These are phyloP conservation scores for Choloepus hoffmanni DNA, from an alignment of 2,113 vertebrate genomes.

Conservation along the genomic window DNA sequence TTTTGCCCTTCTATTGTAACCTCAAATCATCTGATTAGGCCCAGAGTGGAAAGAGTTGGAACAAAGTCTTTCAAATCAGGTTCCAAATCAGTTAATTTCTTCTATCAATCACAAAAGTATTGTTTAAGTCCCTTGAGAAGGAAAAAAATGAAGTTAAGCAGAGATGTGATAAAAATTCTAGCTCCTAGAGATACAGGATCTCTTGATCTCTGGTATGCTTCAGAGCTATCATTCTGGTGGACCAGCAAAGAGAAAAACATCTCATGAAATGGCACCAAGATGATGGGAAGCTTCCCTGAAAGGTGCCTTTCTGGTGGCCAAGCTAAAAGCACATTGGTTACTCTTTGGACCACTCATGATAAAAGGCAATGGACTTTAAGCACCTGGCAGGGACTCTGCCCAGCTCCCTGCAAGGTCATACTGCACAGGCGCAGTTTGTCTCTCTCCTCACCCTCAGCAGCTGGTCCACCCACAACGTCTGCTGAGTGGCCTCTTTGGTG, in stretches of 20 bases:
- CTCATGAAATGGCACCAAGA: background rate
- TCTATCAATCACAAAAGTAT: background rate
- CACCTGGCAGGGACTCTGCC: background rate
- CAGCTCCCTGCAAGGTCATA: background rate
- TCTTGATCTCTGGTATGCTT: background rate
- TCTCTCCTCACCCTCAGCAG: no score
- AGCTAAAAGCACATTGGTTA: background rate
- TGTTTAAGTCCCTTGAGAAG: background rate
- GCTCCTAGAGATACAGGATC: background rate
- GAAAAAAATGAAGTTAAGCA: background rate
- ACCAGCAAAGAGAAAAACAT: background rate
- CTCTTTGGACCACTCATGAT: background rate
- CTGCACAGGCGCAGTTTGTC: background rate
- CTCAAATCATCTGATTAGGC: background rate
- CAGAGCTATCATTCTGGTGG: background rate
- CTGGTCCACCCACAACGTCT: background rate
- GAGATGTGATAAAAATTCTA: background rate
- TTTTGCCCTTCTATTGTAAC: background rate
- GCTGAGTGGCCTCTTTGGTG: background rate
- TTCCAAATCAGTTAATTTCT: background rate
- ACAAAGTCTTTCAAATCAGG: background rate
- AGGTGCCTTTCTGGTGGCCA: background rate
- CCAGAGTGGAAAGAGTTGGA: background rate
- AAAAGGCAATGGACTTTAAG: background rate
- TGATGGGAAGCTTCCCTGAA: background rate